Evolutionary conservation across 2,113 vertebrate species (phyloP).

Genomic region (Triplophysa rosa): DNA sequence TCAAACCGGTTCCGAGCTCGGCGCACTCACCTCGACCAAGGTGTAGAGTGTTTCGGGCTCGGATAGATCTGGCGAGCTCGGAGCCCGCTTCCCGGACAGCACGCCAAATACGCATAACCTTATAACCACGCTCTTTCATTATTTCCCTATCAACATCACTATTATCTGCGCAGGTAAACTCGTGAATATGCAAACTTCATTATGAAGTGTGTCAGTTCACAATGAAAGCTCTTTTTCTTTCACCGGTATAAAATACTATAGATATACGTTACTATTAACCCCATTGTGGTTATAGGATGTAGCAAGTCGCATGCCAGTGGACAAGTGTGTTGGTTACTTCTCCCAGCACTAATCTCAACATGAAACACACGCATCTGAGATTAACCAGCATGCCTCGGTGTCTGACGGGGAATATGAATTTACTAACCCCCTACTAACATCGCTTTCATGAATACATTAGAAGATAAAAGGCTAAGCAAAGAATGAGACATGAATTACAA

Average conservation of each 20-base stretch:
- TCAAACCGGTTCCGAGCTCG: too few species aligned
- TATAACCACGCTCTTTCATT: too few species aligned
- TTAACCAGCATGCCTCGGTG: slow-evolving; percentile 48
- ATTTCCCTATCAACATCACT: too few species aligned
- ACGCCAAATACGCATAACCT: too few species aligned
- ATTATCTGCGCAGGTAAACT: too few species aligned
- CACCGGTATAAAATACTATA: neutral
- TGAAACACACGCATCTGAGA: slow-evolving; percentile 45
- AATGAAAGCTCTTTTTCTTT: neutral
- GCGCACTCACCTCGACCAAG: too few species aligned
- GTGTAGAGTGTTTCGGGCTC: too few species aligned
- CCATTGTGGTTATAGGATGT: neutral
- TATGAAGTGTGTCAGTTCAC: neutral
- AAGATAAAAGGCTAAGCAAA: slow-evolving; percentile 49
- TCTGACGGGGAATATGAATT: slow-evolving; percentile 54
- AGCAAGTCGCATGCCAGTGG: neutral
- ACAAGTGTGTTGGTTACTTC: slow-evolving; percentile 4
- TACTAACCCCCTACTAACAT: slow-evolving; percentile 53
- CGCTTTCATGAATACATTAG: slow-evolving; percentile 11
- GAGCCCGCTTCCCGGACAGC: too few species aligned
- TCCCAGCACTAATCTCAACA: slow-evolving; percentile 24
- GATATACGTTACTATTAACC: neutral
- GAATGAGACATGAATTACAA: slow-evolving; percentile 34
- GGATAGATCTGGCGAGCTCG: too few species aligned
- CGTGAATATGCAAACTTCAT: neutral